These are phyloP conservation scores for Heliothis virescens DNA, from an alignment of 1,140 invertebrate genomes.

Conservation along the genomic window DNA sequence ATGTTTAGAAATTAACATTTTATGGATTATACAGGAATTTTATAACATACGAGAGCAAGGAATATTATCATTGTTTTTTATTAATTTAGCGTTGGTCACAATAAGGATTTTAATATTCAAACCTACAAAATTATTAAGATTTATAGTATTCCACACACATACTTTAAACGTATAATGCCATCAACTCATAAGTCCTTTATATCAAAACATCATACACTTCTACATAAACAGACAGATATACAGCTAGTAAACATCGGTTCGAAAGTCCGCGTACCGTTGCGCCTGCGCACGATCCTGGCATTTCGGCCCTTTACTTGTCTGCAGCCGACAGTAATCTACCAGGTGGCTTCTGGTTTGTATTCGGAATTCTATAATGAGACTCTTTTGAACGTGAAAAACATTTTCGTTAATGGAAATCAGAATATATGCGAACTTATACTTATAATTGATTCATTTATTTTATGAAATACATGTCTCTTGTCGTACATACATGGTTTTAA, in stretches of 20 bases:
- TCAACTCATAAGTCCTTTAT: not conserved
- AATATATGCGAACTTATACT: too few species aligned
- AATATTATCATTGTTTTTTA: not conserved
- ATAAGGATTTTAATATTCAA: not conserved
- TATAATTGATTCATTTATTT: too few species aligned
- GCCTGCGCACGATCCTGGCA: conserved; percentile 54
- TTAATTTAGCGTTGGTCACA: too few species aligned
- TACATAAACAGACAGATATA: not conserved
- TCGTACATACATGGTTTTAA: too few species aligned
- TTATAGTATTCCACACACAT: not conserved
- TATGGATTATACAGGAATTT: too few species aligned
- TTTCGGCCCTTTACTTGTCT: conserved; percentile 47
- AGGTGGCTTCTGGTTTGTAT: not conserved
- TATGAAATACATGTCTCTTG: too few species aligned
- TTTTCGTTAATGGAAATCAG: too few species aligned
- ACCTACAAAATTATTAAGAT: not conserved
- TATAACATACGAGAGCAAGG: too few species aligned
- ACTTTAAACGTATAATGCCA: not conserved
- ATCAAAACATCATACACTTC: not conserved
- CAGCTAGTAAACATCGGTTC: conserved; percentile 2
- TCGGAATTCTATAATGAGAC: too few species aligned
- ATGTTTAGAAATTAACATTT: not conserved
- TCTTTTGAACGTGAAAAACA: too few species aligned
- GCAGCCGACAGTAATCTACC: conserved; percentile 25
- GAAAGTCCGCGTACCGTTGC: conserved; percentile 33